phyloP scores from a whole-genome alignment of 2,888 invertebrate species.

The Ypsolopha scabrella region DNA sequence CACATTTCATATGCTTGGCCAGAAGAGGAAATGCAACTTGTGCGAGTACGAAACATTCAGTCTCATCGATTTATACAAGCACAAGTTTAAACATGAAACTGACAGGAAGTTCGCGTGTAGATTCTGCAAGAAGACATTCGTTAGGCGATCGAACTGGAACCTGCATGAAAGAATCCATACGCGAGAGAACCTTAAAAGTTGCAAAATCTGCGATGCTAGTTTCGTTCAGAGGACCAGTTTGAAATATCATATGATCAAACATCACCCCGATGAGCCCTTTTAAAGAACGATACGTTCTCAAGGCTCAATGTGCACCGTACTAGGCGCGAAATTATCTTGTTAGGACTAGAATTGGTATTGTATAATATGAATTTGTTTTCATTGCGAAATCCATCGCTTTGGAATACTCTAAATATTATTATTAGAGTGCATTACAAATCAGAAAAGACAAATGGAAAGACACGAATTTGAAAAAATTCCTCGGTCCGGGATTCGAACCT shows the following conservation, averaged over 20 bases:
- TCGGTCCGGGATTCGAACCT: too few relatives aligned
- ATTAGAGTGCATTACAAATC: too few relatives aligned
- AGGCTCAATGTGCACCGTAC: too few relatives aligned
- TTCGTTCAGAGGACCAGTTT: slow-evolving; percentile 31
- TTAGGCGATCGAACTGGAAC: neutral
- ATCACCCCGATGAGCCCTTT: slow-evolving; percentile 17
- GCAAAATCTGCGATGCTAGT: slow-evolving; percentile 24
- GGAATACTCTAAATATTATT: too few relatives aligned
- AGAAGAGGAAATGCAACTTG: slow-evolving; percentile 24
- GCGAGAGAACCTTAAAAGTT: slow-evolving; percentile 11
- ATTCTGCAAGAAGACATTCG: neutral
- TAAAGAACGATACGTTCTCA: neutral
- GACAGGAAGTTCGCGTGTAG: neutral
- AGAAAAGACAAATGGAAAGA: too few relatives aligned
- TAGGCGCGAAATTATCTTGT: too few relatives aligned
- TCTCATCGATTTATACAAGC: slow-evolving; percentile 9
- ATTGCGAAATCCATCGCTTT: too few relatives aligned
- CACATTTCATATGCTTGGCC: slow-evolving; percentile 16
- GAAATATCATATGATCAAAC: slow-evolving; percentile 25
- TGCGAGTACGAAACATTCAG: slow-evolving; percentile 14
- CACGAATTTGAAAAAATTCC: too few relatives aligned
- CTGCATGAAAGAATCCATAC: neutral
- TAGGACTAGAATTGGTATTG: too few relatives aligned
- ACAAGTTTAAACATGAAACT: neutral
- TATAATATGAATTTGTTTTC: too few relatives aligned